Percentiles rank a stretch among this genome's conserved stretches.
These are phyloP conservation scores for Ptilonorhynchus violaceus DNA, from an alignment of 2,113 vertebrate species.

Conservation along the genomic window DNA sequence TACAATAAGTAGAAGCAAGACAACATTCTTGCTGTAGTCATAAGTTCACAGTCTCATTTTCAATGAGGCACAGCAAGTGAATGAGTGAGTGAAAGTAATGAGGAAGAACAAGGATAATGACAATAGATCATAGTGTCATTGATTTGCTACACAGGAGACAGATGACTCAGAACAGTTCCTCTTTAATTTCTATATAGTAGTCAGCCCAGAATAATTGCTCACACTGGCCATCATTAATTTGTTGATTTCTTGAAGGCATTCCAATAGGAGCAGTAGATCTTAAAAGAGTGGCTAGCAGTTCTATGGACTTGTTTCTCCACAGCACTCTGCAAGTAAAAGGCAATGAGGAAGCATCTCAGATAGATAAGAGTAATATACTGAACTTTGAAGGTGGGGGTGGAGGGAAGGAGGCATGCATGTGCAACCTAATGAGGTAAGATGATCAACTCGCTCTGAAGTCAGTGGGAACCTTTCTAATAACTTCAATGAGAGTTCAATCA, in stretches of 20 bases:
- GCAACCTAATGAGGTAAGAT: conserved; percentile 6
- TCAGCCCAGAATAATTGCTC: conserved; percentile 15
- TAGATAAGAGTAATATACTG: not conserved
- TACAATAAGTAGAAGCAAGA: not conserved
- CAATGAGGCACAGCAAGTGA: not conserved
- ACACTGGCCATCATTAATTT: not conserved
- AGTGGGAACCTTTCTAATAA: not conserved
- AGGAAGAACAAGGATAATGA: conserved; percentile 27
- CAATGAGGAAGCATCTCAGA: not conserved
- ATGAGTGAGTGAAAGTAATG: conserved; percentile 7
- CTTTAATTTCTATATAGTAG: conserved; percentile 15
- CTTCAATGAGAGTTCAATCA: not conserved
- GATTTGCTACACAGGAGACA: conserved; percentile 16
- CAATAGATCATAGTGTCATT: conserved; percentile 23
- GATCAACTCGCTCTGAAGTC: not conserved
- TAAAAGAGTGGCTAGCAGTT: not conserved
- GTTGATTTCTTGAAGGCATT: conserved; percentile 20
- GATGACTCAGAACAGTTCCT: conserved; percentile 3
- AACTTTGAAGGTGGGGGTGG: not conserved
- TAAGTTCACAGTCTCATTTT: conserved; percentile 25
- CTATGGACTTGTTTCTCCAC: conserved; percentile 12
- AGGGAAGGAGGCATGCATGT: not conserved
- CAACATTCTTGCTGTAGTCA: not conserved
- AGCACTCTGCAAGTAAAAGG: not conserved
- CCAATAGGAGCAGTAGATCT: not conserved